Percentiles rank a stretch among this genome's conserved stretches.
Evolutionary conservation across 2,888 invertebrate species (phyloP).

Genomic region (Cerastoderma edule): DNA sequence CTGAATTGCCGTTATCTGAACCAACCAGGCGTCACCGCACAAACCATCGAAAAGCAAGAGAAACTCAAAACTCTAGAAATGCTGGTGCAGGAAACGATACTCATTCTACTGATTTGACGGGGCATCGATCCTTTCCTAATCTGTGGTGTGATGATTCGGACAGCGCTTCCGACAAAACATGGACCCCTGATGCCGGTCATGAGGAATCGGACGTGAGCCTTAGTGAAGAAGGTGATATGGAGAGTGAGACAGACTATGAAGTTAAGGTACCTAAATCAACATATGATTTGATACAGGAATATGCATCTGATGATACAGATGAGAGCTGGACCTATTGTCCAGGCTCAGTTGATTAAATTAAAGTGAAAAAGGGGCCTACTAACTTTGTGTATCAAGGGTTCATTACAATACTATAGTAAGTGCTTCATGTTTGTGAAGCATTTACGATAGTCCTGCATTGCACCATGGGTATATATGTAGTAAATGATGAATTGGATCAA

Average conservation of each 20-base stretch:
- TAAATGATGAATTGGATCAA: too few species aligned
- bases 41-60: slow-evolving; percentile 21
- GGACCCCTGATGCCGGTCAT: slow-evolving; percentile 50
- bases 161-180: slow-evolving; percentile 53
- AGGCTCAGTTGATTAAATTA: slow-evolving; percentile 10
- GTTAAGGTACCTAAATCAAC: slow-evolving; percentile 67
- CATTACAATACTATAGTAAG: too few species aligned
- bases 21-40: slow-evolving; percentile 48
- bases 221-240: slow-evolving; percentile 57
- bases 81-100: slow-evolving; percentile 11
- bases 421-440: too few species aligned
- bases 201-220: slow-evolving; percentile 47
- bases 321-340: slow-evolving; percentile 65
- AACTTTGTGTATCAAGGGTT: too few species aligned
- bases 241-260: slow-evolving; percentile 67
- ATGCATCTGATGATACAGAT: slow-evolving; percentile 66
- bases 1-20: slow-evolving; percentile 27
- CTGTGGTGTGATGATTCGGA: slow-evolving; percentile 49
- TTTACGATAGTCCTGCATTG: too few species aligned
- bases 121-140: slow-evolving; percentile 34
- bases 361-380: too few species aligned
- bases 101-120: not conserved
- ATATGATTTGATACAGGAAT: slow-evolving; percentile 64
- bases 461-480: too few species aligned
- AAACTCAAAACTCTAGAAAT: slow-evolving; percentile 44